Evolutionary conservation across 53 echinoderm and acorn worm species (phyloP), one percentile per base, ranked within the genome.

Genomic region (Hippasteria phrygiana): DNA sequence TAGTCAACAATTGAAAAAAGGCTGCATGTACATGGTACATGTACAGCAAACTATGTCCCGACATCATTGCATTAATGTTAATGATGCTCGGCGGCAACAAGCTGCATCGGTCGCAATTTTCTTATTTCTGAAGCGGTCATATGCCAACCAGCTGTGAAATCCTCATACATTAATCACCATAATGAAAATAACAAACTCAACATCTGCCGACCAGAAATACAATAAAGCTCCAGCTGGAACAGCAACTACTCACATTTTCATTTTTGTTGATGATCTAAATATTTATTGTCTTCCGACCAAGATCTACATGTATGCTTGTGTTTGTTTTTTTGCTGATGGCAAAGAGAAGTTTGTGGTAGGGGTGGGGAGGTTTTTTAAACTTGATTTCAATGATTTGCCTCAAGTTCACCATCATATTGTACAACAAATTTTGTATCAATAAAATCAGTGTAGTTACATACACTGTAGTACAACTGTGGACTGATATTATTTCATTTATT

Each of bases 71-170:
- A 59, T 24, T 8, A 6, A 26, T 43, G 28, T 73, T 43, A 71
- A 73, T 73, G 43, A 28, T 42, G 73, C 26, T 11, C 13, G 59
- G 3, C n/a, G 26, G 22, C 26, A 24, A 1, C 26, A 26, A 26
- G 7, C 56, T 22, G 59, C n/a, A 59, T 29, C 10, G 20, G 28
- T 74, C 18, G 6, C 74, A 27, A 12, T 74, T 74, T 47, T 45
- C 46, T 74, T 45, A 74, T 47, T 45, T 74, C 18, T 43, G 22
- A 45, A 22, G 27, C 38, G 38, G 79, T 62, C 79, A 79, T 55
- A 41, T 79, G 79, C 40, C n/a, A 62, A 79, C 32, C 62, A 79
- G 79, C 39, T 79, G 79, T 79, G 79, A 79, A 74, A 76, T 76
- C 79, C 14, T 29, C 56, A 62, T 59, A 62, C 79, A 79, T 79